Percentiles rank a stretch among this genome's conserved stretches.
These are phyloP conservation scores for Otus scops DNA, from an alignment of 2,797 vertebrate genomes.

Conservation along the genomic window DNA sequence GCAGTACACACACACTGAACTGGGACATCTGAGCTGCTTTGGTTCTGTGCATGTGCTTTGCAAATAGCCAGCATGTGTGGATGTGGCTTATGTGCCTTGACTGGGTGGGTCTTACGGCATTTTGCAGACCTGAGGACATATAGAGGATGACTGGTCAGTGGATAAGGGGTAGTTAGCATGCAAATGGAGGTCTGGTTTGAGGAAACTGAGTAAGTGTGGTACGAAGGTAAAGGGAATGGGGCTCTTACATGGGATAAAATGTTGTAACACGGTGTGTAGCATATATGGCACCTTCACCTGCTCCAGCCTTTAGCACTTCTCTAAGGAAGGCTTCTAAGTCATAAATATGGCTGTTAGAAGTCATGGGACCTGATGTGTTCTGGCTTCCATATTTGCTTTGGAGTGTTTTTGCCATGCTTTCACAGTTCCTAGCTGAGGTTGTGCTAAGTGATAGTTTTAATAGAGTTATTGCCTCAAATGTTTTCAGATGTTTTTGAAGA, in stretches of 20 bases:
- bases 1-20: rapidly evolving
- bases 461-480: not conserved
- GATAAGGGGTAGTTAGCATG: not conserved
- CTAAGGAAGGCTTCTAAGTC: not conserved
- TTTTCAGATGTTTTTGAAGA: not conserved
- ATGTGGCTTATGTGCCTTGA: rapidly evolving
- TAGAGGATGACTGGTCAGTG: not conserved
- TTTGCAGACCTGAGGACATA: not conserved
- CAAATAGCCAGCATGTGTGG: rapidly evolving
- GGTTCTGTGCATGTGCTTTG: rapidly evolving
- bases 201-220: not conserved
- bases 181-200: not conserved
- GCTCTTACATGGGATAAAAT: rapidly evolving
- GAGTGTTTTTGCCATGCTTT: not conserved
- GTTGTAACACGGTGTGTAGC: rapidly evolving
- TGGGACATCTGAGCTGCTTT: not conserved
- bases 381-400: not conserved
- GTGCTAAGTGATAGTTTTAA: not conserved
- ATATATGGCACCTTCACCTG: rapidly evolving
- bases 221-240: not conserved
- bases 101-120: not conserved
- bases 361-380: not conserved
- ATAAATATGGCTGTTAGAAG: not conserved
- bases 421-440: not conserved
- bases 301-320: not conserved